Percentiles rank a stretch among this genome's conserved stretches.
These are phyloP conservation scores for Tetraodon nigroviridis DNA, from an alignment of 2,113 vertebrate species.

Conservation along the genomic window DNA sequence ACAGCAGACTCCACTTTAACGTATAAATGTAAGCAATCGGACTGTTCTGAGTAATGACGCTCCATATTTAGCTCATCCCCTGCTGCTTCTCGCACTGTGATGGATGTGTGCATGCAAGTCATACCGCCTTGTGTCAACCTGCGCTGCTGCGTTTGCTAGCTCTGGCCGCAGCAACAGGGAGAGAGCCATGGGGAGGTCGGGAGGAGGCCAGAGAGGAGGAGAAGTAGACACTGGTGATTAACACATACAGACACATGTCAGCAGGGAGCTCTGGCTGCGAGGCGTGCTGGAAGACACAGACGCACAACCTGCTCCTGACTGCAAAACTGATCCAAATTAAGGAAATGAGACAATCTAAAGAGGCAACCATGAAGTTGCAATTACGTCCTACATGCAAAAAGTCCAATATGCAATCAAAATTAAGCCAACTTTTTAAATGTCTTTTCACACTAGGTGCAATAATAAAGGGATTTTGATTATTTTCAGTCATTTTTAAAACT, in stretches of 20 bases:
- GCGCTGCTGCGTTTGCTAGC: slow-evolving; percentile 28
- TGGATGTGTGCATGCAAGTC: slow-evolving; percentile 50
- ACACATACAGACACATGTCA: slow-evolving; percentile 61
- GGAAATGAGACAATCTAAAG: slow-evolving; percentile 10
- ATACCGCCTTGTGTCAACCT: slow-evolving; percentile 62
- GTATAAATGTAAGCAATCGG: slow-evolving; percentile 45
- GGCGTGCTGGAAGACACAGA: slow-evolving; percentile 38
- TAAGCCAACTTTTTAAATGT: too few species aligned
- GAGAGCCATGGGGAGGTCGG: slow-evolving; percentile 57
- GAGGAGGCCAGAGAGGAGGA: slow-evolving; percentile 41
- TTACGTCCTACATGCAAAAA: neutral
- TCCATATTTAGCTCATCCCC: slow-evolving; percentile 56
- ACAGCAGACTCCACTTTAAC: slow-evolving; percentile 29
- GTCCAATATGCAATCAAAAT: too few species aligned
- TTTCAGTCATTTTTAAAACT: too few species aligned
- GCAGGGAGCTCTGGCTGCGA: slow-evolving; percentile 34
- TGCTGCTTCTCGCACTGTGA: slow-evolving; percentile 40
- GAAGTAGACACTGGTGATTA: slow-evolving; percentile 63
- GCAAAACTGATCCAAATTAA: slow-evolving; percentile 48
- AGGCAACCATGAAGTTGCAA: neutral
- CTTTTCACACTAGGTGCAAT: too few species aligned
- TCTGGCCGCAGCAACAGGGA: slow-evolving; percentile 38
- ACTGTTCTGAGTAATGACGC: slow-evolving; percentile 38
- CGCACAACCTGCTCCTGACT: slow-evolving; percentile 53
- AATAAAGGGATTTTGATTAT: too few species aligned